Conservation (phyloP, 2,113 vertebrate genomes). For the Pavo muticus region DNA sequence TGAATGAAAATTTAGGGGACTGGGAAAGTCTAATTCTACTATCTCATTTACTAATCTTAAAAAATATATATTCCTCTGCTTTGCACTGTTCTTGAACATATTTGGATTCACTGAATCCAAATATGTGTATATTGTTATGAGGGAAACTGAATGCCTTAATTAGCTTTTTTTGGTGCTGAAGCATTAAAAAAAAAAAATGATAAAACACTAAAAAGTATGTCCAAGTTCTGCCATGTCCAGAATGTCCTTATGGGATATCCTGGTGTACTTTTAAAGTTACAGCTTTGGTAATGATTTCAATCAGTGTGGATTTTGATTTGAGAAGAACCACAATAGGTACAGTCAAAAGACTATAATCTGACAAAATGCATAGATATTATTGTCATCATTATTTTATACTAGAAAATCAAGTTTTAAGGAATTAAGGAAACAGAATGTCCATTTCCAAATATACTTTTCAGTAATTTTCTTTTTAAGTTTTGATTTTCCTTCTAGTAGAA, state of each 20-base stretch:
- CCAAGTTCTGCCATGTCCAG: background rate
- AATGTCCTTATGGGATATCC: background rate
- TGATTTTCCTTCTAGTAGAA: background rate
- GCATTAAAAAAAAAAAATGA: background rate
- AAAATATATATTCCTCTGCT: background rate
- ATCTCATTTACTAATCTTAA: background rate
- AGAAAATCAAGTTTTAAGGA: background rate
- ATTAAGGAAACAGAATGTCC: background rate
- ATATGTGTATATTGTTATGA: background rate
- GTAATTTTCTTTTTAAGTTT: background rate
- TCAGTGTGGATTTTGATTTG: background rate
- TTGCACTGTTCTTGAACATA: background rate
- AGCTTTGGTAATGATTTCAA: background rate
- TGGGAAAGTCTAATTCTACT: background rate
- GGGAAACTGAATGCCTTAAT: background rate
- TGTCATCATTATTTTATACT: background rate
- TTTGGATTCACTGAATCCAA: background rate
- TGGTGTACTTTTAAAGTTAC: background rate
- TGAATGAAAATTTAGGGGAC: background rate
- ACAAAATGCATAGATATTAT: background rate
- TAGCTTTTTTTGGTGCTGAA: background rate
- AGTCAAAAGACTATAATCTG: background rate
- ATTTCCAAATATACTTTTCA: background rate
- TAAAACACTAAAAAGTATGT: background rate
- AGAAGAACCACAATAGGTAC: background rate